Base-by-base conservation (phyloP, 1,140 invertebrate species). In the Zaprionus ghesquierei region DNA sequence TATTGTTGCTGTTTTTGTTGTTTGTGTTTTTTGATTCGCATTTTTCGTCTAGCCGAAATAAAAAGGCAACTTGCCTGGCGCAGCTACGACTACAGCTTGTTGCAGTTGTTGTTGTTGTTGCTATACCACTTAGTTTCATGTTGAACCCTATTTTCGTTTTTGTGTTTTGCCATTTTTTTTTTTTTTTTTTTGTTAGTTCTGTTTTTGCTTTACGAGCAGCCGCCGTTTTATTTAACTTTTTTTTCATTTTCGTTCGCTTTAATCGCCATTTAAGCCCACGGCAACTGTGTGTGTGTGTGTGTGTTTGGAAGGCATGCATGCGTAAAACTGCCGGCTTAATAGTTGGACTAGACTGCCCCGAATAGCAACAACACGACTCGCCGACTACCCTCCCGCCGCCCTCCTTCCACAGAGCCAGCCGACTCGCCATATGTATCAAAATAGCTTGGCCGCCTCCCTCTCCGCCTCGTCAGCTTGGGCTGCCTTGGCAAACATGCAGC, bases 221-320 rank as follows among this genome's bases (percentile, higher is more conserved):
- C 53, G 53, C 10, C 13, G 31, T 27, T 49, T 68, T 49, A n/a
- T n/a, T n/a, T n/a, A n/a, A n/a, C n/a, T 50, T 22, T 71, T 75
- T 50, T 23, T 72, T 75, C 27, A 29, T 29, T 41, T 46, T 61
- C 50, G 33, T 69, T 66, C 18, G 29, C 53, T 79, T 71, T 75
- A 75, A 63, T 46, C 66, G 78, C 78, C 73, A 77, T 71, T 80
- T 81, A 72, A 80, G 74, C 78, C 62, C 35, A 64, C 74, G 58
- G 70, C 71, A 75, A 81, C 76, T 84, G 38, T 55, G 22, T 46
- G 53, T 55, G 41, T 64, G 50, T 46, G 29, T 68, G 72, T 55
- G 41, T 69, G 65, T 58, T 25, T 65, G 53, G 35, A 6, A 56
- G 55, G 54, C 63, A 27, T 50, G 54, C 55, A 41, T 66, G 64